Conservation (phyloP, 92 coral and sea anemone species). For the Siderastrea siderea region DNA sequence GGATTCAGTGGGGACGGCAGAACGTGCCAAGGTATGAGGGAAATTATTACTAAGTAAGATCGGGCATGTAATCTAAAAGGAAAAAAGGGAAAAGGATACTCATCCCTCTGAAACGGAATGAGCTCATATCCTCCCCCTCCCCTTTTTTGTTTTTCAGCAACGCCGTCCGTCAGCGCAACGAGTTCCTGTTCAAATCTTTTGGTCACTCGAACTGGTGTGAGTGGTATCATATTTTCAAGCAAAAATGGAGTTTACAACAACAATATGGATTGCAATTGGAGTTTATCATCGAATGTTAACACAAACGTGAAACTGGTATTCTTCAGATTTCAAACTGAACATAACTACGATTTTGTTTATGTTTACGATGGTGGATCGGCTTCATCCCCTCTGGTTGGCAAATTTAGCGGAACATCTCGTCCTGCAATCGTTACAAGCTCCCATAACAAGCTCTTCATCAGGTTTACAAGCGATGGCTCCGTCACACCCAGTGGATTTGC, state of each 20-base stretch:
- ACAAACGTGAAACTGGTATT: slow-evolving; percentile 28
- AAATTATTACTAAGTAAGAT: too few relatives aligned
- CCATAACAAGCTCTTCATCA: background rate
- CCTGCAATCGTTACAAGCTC: slow-evolving; percentile 4
- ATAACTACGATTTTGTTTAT: background rate
- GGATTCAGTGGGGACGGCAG: background rate
- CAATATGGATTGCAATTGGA: background rate
- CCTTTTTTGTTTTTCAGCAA: background rate
- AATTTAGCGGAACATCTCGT: background rate
- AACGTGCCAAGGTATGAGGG: too few relatives aligned
- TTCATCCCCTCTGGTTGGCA: slow-evolving; percentile 11
- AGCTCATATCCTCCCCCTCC: too few relatives aligned
- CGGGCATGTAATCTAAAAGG: too few relatives aligned
- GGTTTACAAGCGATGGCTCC: background rate
- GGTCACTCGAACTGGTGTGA: background rate
- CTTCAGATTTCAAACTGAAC: slow-evolving; percentile 25
- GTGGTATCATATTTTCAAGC: slow-evolving; percentile 23
- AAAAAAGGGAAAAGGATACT: too few relatives aligned
- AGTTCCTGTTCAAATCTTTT: slow-evolving; percentile 1
- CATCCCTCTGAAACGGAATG: too few relatives aligned
- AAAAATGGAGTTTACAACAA: background rate
- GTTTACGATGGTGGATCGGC: slow-evolving; percentile 18
- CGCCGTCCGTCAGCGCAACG: background rate
- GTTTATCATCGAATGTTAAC: slow-evolving; percentile 23
- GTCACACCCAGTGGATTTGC: background rate